phyloP scores from a whole-genome alignment of 1,140 invertebrate genomes.

The Bursaphelenchus mucronatus region DNA sequence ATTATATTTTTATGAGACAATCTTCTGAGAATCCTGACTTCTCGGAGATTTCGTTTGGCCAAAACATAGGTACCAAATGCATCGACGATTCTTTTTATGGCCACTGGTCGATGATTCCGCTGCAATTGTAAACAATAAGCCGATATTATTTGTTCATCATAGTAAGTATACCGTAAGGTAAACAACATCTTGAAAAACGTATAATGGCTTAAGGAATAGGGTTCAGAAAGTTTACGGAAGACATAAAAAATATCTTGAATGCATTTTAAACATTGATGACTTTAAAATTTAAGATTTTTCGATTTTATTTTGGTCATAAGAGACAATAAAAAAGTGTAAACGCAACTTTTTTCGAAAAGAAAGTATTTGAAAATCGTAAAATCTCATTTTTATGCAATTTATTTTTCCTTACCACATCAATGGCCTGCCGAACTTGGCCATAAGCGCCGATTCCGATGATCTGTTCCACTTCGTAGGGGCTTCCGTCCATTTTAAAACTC shows the following conservation, averaged over 20 bases:
- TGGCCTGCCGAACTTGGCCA: slow-evolving; percentile 36
- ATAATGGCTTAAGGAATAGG: neutral
- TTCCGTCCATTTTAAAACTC: slow-evolving; percentile 38
- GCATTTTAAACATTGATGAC: no score
- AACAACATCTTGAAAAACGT: slow-evolving; percentile 3
- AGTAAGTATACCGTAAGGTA: neutral
- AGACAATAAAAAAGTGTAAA: neutral
- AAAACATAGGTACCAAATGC: slow-evolving; percentile 60
- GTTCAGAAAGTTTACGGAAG: neutral
- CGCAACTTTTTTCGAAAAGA: neutral
- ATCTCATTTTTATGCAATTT: neutral
- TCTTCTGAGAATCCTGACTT: slow-evolving; percentile 64
- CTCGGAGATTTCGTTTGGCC: slow-evolving; percentile 63
- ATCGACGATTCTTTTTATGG: slow-evolving; percentile 65
- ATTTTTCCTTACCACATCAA: slow-evolving; percentile 26
- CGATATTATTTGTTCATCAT: neutral
- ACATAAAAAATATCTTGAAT: neutral
- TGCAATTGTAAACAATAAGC: slow-evolving; percentile 26
- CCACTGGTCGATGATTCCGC: slow-evolving; percentile 58
- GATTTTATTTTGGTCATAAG: slow-evolving; percentile 8
- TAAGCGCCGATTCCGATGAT: slow-evolving; percentile 41
- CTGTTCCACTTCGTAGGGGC: slow-evolving; percentile 35
- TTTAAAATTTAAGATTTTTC: neutral
- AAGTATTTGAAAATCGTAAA: slow-evolving; percentile 8
- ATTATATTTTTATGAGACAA: slow-evolving; percentile 65